Conservation (phyloP, 2,888 invertebrate genomes). For the Oscheius myriophilus region DNA sequence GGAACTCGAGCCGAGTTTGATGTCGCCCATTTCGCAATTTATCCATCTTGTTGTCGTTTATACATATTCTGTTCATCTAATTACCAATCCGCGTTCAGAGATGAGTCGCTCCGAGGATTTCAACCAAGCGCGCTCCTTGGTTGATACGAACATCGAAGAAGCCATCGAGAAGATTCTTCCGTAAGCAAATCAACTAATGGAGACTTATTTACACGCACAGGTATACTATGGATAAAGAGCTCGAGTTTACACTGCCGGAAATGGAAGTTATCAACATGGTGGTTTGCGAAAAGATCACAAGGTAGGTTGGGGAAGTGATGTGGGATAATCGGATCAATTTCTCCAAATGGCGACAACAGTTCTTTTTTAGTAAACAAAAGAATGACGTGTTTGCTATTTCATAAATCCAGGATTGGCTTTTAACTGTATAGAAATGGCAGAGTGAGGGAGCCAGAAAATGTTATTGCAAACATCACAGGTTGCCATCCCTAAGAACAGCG, state of each 20-base stretch:
- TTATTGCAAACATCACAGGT: no score
- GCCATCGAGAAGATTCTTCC: conserved; percentile 23
- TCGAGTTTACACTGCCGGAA: conserved; percentile 43
- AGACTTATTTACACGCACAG: conserved; percentile 20
- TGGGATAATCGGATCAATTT: no score
- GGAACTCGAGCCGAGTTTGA: no score
- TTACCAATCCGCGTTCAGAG: background rate
- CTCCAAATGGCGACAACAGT: background rate
- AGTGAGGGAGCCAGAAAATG: no score
- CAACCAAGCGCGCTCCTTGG: conserved; percentile 33
- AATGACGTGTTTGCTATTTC: no score
- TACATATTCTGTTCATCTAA: background rate
- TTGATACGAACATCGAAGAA: conserved; percentile 39
- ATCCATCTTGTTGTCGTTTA: no score
- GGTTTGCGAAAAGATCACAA: conserved; percentile 49
- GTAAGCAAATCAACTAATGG: conserved; percentile 17
- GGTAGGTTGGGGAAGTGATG: conserved; percentile 29
- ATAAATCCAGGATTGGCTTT: background rate
- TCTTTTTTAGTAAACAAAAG: background rate
- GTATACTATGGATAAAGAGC: conserved; percentile 37
- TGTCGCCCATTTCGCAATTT: no score
- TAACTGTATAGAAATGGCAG: no score
- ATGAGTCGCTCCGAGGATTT: conserved; percentile 37
- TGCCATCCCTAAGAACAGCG: no score
- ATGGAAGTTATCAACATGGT: conserved; percentile 46